Evolutionary conservation across 2,888 invertebrate genomes (phyloP).

Genomic region (Phaedon cochleariae): DNA sequence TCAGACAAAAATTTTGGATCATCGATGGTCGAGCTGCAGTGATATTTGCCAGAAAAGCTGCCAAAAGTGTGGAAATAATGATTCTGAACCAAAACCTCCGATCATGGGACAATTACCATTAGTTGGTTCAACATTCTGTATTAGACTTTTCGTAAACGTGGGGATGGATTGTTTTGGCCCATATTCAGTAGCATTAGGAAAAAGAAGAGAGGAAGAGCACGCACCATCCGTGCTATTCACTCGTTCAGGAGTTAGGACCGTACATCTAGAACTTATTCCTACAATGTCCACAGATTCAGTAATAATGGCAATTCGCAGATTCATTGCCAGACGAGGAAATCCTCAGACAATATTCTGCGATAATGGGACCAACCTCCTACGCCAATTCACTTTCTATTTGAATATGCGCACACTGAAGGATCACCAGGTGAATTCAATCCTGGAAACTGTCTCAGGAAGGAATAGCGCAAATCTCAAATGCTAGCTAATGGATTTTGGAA

Average conservation of each 20-base stretch:
- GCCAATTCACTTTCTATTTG: background rate
- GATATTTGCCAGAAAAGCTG: too few relatives aligned
- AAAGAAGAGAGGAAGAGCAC: background rate
- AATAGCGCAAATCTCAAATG: background rate
- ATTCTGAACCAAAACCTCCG: too few relatives aligned
- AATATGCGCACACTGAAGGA: background rate
- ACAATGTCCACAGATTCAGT: constrained; percentile 8
- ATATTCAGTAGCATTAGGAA: background rate
- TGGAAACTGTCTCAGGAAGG: background rate
- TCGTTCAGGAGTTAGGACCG: background rate
- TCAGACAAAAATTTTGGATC: too few relatives aligned
- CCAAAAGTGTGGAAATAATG: too few relatives aligned
- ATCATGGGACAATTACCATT: background rate
- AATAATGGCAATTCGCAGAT: background rate
- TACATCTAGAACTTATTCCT: too few relatives aligned
- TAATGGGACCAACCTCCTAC: constrained; percentile 13
- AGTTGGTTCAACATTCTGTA: too few relatives aligned
- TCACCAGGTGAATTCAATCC: background rate
- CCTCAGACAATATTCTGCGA: constrained; percentile 12
- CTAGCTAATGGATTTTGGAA: background rate
- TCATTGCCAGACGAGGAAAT: constrained; percentile 10
- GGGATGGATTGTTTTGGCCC: background rate
- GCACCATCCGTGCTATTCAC: background rate
- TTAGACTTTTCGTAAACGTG: too few relatives aligned
- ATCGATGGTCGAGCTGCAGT: too few relatives aligned